phyloP scores from a whole-genome alignment of 2,797 vertebrate species.

The Lemur catta region DNA sequence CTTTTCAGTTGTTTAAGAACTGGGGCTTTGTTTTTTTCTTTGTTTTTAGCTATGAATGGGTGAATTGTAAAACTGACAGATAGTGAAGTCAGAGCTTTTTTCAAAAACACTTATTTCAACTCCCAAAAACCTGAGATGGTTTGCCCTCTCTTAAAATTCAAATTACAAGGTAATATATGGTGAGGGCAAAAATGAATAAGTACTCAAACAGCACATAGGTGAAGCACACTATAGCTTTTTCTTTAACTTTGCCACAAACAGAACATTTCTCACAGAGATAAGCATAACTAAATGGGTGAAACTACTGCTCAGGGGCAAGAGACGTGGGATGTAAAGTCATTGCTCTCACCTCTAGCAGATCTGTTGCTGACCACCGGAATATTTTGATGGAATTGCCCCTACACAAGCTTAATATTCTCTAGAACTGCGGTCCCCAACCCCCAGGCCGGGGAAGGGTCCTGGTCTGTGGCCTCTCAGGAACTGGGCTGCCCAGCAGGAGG shows the following conservation, averaged over 20 bases:
- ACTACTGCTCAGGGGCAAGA: neutral
- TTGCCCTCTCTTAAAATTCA: constrained; percentile 43
- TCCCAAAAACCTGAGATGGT: neutral
- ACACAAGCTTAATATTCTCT: neutral
- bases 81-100: constrained; percentile 13
- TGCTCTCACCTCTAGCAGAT: neutral
- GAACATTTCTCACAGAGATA: neutral
- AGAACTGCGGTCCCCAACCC: neutral
- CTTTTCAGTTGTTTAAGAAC: constrained; percentile 31
- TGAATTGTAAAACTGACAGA: neutral
- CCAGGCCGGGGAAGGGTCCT: no score
- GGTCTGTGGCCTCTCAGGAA: no score
- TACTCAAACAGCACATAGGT: neutral
- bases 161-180: neutral
- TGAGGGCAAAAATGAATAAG: neutral
- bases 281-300: neutral
- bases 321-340: neutral
- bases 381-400: neutral
- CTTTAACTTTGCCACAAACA: neutral
- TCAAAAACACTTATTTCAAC: constrained; percentile 13
- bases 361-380: neutral
- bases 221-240: neutral
- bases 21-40: neutral
- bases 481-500: no score
- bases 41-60: neutral